phyloP scores from a whole-genome alignment of 2,113 vertebrate species.

The Sigmodon hispidus region DNA sequence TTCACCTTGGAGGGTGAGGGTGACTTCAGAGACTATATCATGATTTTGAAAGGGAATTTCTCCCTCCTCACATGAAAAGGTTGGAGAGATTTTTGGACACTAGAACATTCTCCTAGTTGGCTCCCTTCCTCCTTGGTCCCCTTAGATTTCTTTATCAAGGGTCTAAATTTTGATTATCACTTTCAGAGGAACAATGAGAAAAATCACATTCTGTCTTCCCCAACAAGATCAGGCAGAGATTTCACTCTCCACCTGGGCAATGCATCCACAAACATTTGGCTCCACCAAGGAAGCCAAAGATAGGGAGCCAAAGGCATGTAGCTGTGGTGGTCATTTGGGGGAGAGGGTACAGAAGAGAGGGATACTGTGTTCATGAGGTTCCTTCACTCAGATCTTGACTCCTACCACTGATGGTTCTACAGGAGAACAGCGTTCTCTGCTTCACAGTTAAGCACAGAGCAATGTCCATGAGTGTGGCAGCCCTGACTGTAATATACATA shows the following conservation, averaged over 20 bases:
- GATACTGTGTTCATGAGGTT: neutral
- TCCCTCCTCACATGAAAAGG: neutral
- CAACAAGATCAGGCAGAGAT: neutral
- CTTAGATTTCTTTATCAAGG: neutral
- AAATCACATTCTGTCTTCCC: neutral
- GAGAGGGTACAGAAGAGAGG: neutral
- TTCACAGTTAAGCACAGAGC: neutral
- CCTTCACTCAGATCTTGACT: neutral
- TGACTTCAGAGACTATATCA: neutral
- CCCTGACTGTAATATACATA: neutral
- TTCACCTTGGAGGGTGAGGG: too few relatives aligned
- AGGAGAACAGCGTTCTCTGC: neutral
- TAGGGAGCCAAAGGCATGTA: neutral
- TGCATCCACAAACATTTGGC: neutral
- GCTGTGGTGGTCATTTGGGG: neutral
- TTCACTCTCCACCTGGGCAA: constrained; percentile 1
- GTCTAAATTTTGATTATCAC: neutral
- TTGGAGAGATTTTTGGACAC: neutral
- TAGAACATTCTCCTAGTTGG: neutral
- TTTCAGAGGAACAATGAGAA: constrained; percentile 9
- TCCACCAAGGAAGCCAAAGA: neutral
- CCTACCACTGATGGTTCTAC: neutral
- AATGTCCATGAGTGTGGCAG: too few relatives aligned
- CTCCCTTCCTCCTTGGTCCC: neutral
- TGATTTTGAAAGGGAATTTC: neutral